Base-by-base conservation (phyloP, 2,888 invertebrate genomes). In the Ochropleura plecta region DNA sequence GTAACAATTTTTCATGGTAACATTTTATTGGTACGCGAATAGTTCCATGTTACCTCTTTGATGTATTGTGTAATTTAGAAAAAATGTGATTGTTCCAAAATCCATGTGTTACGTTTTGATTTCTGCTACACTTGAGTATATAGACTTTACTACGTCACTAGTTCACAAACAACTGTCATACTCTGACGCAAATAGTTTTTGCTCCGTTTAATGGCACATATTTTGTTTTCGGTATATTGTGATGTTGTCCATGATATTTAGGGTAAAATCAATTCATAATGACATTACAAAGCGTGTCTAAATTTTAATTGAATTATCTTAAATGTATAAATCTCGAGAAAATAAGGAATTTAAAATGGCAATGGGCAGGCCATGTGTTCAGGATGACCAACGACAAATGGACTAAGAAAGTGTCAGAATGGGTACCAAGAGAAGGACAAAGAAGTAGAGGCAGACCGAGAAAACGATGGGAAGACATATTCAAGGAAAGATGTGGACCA, bases 81-180 rank as follows among this genome's bases (percentile, higher is more conserved):
- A 10, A 10, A 40, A 64, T 55, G 12, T 46, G 2, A 72, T 65
- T 68, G 51, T 77, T 64, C 10, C 14, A 63, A 81, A 77, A 70
- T 72, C 49, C 64, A 49, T 66, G 14, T 18, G 51, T 74, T 65
- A 75, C 44, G 53, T 65, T 72, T 78, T 78, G 66, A 78, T 78
- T 76, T 68, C 48, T 63, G 18, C 7, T 30, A 77, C 87, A 87
- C 79, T 82, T 86, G 84, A 75, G 16, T 66, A 84, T 48, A 87
- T 70, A 87, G 0, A 64, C 3, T n/a, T 7, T 20, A 64, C n/a
- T 59, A 86, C 88, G 86, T 87, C 88, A 86, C 59, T 48, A 57
- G 2, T 16, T 16, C 20, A 49, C 42, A 69, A 30, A 44, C 9
- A 20, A 49, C 20, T 49, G 40, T 8, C 30, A 14, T 57, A 10